These are phyloP conservation scores for Cryptops parisi DNA, from an alignment of 2,888 invertebrate species.

Conservation along the genomic window DNA sequence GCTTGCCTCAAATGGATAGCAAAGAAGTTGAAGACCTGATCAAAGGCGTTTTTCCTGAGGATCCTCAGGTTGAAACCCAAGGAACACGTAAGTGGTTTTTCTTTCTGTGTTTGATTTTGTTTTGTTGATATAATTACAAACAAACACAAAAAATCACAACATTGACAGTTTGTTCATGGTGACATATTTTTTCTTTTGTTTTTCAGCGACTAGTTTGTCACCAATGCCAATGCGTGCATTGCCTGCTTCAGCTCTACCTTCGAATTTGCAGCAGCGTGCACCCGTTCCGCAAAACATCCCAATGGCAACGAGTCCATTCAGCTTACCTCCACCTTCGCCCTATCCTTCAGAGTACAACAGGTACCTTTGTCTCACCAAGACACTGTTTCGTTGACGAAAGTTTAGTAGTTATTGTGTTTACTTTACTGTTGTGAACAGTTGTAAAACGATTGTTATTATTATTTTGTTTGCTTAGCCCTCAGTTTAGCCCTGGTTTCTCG, in stretches of 20 bases:
- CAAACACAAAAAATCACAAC: too few species aligned
- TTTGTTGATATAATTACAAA: too few species aligned
- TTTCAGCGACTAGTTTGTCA: too few species aligned
- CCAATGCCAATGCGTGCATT: too few species aligned
- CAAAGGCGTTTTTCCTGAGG: conserved; percentile 56
- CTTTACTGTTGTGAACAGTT: too few species aligned
- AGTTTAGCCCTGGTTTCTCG: conserved; percentile 52
- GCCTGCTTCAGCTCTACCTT: too few species aligned
- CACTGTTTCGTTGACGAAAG: too few species aligned
- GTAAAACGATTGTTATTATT: background rate
- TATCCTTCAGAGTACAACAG: conserved; percentile 69
- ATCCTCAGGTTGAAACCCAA: conserved; percentile 6
- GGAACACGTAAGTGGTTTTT: conserved; percentile 1
- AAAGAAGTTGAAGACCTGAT: conserved; percentile 86
- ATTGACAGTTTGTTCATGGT: too few species aligned
- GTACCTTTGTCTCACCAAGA: too few species aligned
- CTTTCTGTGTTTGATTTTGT: too few species aligned
- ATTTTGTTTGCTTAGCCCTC: conserved; percentile 38
- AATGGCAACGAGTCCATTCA: conserved; percentile 47
- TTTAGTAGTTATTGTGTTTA: too few species aligned
- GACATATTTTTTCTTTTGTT: too few species aligned
- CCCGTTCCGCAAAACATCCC: conserved; percentile 32
- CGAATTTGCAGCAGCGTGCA: background rate
- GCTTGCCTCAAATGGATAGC: conserved; percentile 70
- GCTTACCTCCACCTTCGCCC: conserved; percentile 57